phyloP scores from a whole-genome alignment of 2,113 vertebrate genomes.

The Clinocottus analis region DNA sequence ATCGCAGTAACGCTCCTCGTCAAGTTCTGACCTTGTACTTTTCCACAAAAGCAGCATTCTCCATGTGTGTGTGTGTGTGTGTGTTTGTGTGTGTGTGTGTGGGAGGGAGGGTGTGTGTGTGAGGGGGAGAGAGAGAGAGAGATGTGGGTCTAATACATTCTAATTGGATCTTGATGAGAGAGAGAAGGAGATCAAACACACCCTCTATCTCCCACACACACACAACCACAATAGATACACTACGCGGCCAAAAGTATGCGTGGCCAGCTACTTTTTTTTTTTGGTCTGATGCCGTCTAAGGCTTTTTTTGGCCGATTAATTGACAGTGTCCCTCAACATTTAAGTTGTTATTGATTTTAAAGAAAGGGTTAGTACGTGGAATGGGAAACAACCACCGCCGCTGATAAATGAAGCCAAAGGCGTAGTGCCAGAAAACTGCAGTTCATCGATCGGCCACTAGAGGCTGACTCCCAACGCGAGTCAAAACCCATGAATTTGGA shows the following conservation, averaged over 20 bases:
- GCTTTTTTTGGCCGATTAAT: no score
- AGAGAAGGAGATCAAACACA: conserved; percentile 38
- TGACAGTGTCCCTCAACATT: background rate
- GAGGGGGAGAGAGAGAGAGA: background rate
- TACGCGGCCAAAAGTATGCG: background rate
- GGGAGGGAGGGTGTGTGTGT: background rate
- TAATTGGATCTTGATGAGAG: conserved; percentile 46
- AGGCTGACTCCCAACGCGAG: no score
- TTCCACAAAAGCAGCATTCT: conserved; percentile 35
- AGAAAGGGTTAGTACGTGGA: background rate
- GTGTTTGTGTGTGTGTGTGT: conserved; percentile 3
- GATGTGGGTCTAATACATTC: conserved; percentile 6
- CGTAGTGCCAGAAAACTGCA: no score
- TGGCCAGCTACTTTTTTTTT: background rate
- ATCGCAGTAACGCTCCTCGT: conserved; percentile 10
- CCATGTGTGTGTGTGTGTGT: conserved; percentile 14
- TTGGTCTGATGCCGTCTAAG: background rate
- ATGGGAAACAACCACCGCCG: no score
- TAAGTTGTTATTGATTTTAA: background rate
- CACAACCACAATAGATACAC: background rate
- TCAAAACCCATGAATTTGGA: no score
- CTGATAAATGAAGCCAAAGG: no score
- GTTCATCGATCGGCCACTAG: no score
- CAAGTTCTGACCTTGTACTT: conserved; percentile 34
- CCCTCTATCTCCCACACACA: background rate